These are phyloP conservation scores for Actinernus sp. DNA, from an alignment of 92 coral and sea anemone species.

Conservation along the genomic window DNA sequence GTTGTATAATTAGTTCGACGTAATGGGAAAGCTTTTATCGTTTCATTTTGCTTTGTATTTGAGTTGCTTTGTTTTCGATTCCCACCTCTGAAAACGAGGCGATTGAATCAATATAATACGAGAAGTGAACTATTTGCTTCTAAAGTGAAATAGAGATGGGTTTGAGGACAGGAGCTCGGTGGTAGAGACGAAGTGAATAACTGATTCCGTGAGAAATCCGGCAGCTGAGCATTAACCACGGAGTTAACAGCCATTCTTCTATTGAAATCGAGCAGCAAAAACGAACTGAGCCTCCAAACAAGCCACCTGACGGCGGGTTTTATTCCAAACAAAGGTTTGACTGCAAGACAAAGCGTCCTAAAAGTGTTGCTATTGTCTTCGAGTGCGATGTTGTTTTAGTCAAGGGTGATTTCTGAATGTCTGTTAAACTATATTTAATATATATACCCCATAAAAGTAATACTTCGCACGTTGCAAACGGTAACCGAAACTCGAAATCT, in stretches of 20 bases:
- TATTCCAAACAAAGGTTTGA: neutral
- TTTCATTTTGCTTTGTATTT: too few relatives aligned
- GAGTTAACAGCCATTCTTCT: constrained; percentile 4
- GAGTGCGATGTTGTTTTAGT: constrained; percentile 3
- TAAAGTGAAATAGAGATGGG: too few relatives aligned
- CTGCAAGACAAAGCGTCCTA: neutral
- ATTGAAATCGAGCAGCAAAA: constrained; percentile 4
- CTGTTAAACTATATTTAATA: neutral
- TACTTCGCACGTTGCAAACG: neutral
- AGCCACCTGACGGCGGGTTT: constrained; percentile 1
- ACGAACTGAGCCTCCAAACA: constrained; percentile 1
- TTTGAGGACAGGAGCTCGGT: too few relatives aligned
- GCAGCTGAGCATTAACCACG: neutral
- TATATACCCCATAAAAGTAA: neutral
- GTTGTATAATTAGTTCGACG: too few relatives aligned
- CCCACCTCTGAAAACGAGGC: too few relatives aligned
- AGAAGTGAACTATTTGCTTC: too few relatives aligned
- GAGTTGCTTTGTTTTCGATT: too few relatives aligned
- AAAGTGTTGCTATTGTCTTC: neutral
- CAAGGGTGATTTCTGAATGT: neutral
- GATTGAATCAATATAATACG: too few relatives aligned
- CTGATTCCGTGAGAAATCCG: constrained; percentile 1
- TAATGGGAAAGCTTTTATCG: too few relatives aligned
- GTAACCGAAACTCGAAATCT: neutral
- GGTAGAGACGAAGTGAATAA: too few relatives aligned